Evolutionary conservation across 2,888 invertebrate species (phyloP), one percentile per base, ranked within the genome.

Genomic region (Sipha maydis): DNA sequence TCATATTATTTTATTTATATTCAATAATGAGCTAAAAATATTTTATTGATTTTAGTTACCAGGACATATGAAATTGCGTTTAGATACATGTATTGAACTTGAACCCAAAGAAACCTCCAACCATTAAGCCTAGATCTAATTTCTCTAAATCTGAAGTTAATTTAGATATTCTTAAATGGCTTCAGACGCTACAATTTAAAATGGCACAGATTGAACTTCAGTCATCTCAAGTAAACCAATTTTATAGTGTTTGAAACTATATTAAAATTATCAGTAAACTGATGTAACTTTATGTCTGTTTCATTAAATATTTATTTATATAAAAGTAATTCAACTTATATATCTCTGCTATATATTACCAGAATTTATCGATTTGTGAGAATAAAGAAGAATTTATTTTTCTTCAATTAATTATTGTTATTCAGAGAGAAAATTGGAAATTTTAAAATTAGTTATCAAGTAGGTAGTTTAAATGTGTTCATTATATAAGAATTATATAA

Each of bases 171-270:
- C 92, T 95, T 2, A 95, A 96, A 90, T 98, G 98, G 96, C 93
- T 99, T 89, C 97, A 98, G 92, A 94, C 98, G 83, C 94, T 99
- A 90, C 97, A 99, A 92, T 98, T 99, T 92, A 99, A 99, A 93
- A 98, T 99, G 96, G 98, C 98, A 9, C 99, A 99, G 93, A 96
- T 98, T 86, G 99, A 99, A 92, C 69, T 97, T 90, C 97, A 98
- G 92, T 97, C 97, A 3, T 97, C 97, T 0, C 96, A 96, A 84
- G 97, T 96, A n/a, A 96, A 96, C 14, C 97, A 97, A 91, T 97
- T 97, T 92, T 97, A 96, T 92, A 95, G 95, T 61, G 94, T 95
- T 91, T 95, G 94, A 92, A 77, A 75, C 34, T 14, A 84, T 31
- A 28, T 11, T 1, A 48, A 1, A 48, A 14, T 48, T 48, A 11